Evolutionary conservation across 2,113 vertebrate genomes (phyloP).

Genomic region (Furnarius figulus): DNA sequence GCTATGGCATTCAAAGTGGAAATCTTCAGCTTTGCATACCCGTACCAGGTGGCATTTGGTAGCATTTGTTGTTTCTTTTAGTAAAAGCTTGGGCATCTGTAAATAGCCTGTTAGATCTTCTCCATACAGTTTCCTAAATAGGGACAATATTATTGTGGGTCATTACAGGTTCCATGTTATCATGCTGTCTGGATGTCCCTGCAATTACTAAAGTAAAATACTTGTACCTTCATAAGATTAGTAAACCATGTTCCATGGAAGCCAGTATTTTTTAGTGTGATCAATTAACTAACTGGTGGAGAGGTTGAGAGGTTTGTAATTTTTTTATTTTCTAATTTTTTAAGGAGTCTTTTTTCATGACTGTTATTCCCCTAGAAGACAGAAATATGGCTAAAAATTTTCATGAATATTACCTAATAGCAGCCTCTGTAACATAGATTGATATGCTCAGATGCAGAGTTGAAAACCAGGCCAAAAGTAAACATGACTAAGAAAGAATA

Average conservation of each 20-base stretch:
- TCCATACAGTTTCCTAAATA: background rate
- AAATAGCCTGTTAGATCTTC: background rate
- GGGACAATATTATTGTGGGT: background rate
- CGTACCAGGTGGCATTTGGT: background rate
- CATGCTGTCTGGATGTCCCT: background rate
- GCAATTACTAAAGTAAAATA: background rate
- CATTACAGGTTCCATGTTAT: background rate
- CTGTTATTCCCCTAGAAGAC: background rate
- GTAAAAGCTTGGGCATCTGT: background rate
- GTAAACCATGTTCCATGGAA: background rate
- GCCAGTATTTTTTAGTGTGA: background rate
- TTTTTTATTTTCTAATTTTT: background rate
- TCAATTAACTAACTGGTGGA: background rate
- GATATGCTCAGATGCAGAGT: background rate
- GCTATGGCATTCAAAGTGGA: background rate
- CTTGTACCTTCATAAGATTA: background rate
- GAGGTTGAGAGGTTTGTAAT: background rate
- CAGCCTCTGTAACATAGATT: background rate
- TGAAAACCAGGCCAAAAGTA: background rate
- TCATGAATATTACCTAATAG: background rate
- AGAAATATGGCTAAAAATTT: background rate
- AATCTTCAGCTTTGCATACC: background rate
- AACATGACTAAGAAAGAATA: background rate
- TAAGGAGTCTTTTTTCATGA: background rate
- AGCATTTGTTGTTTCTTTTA: background rate